These are phyloP conservation scores for Pseudorhiza aurosa DNA, from an alignment of 30 jellyfish, hydroid and myxozoan genomes.

Conservation along the genomic window DNA sequence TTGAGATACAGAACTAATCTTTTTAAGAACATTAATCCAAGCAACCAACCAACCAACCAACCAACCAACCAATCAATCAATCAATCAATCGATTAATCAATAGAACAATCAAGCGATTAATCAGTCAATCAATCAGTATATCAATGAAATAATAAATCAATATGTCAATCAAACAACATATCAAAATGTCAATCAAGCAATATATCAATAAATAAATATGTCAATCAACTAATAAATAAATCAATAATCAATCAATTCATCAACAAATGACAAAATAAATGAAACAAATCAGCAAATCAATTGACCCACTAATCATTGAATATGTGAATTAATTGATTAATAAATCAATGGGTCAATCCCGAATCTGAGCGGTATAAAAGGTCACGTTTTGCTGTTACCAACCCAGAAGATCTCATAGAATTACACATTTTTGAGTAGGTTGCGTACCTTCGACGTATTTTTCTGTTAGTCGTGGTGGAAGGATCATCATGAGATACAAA, in stretches of 20 bases:
- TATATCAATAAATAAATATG: no score
- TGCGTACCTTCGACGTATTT: conserved; percentile 74
- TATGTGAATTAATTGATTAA: background rate
- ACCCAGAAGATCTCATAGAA: background rate
- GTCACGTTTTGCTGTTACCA: no score
- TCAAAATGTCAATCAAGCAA: no score
- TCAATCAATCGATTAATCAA: background rate
- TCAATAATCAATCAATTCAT: background rate
- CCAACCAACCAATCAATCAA: background rate
- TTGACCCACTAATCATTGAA: background rate
- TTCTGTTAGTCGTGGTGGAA: conserved; percentile 79
- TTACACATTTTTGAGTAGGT: background rate
- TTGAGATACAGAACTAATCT: no score
- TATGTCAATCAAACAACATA: background rate
- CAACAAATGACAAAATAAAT: no score
- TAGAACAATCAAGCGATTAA: background rate
- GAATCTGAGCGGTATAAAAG: background rate
- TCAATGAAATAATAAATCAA: background rate
- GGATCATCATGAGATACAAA: conserved; percentile 75
- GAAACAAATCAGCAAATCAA: no score
- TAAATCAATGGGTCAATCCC: background rate
- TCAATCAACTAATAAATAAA: background rate
- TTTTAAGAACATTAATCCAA: no score
- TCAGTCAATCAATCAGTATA: background rate
- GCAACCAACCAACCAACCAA: no score